phyloP scores from a whole-genome alignment of 2,888 invertebrate species.

The Gordius sp. region DNA sequence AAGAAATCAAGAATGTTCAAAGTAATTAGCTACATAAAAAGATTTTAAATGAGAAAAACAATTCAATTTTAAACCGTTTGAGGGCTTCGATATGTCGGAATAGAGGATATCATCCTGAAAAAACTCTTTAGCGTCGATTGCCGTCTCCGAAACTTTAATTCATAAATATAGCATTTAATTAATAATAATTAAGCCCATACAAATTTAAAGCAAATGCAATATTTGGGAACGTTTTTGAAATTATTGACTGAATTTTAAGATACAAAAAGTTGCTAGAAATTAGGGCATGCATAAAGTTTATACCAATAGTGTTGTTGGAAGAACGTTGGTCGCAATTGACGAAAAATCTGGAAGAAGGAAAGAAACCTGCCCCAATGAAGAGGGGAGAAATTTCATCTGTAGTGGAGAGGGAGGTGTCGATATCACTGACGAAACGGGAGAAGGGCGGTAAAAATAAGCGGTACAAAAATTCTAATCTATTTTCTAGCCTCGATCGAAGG shows the following conservation, averaged over 20 bases:
- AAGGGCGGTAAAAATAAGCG: conserved; percentile 50
- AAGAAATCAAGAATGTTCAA: neutral
- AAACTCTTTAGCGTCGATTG: conserved; percentile 1
- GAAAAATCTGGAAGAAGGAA: too few species aligned
- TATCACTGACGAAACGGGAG: conserved; percentile 23
- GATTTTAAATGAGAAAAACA: neutral
- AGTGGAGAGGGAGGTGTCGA: conserved; percentile 21
- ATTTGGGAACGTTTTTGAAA: too few species aligned
- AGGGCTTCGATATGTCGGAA: neutral
- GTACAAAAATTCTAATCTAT: conserved; percentile 57
- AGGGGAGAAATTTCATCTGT: conserved; percentile 14
- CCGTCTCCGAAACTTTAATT: neutral
- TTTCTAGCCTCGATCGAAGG: conserved; percentile 44
- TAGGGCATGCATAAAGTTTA: neutral
- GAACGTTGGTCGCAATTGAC: conserved; percentile 7
- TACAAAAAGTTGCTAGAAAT: neutral
- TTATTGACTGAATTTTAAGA: too few species aligned
- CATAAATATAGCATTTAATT: neutral
- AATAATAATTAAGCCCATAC: too few species aligned
- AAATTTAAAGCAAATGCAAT: too few species aligned
- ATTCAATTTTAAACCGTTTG: conserved; percentile 2
- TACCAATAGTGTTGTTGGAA: conserved; percentile 17
- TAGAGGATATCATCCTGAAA: neutral
- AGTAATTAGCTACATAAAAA: neutral
- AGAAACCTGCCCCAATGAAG: conserved; percentile 16